Evolutionary conservation across 2,113 vertebrate genomes (phyloP).

Genomic region (Dunckerocampus dactyliophorus): DNA sequence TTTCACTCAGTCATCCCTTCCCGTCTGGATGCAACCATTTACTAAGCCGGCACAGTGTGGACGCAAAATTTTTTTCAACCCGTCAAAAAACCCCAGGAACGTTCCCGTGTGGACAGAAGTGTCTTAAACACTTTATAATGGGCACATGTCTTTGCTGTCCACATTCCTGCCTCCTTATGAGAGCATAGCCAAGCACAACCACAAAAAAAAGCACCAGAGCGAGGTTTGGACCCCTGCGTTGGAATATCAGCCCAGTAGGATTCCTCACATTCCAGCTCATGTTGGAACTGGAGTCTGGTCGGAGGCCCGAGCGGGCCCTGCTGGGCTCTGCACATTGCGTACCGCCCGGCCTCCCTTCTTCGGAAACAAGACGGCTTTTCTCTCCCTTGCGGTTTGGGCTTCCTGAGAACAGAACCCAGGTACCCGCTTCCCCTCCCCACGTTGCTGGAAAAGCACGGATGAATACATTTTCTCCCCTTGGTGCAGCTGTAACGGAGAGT

Average conservation of each 20-base stretch:
- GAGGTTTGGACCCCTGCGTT: constrained; percentile 65
- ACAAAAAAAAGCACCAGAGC: constrained; percentile 53
- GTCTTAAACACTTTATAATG: constrained; percentile 6
- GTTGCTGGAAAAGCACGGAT: constrained; percentile 35
- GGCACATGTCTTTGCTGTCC: constrained; percentile 26
- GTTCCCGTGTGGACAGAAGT: too few species aligned
- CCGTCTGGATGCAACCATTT: too few species aligned
- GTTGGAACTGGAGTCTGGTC: constrained; percentile 67
- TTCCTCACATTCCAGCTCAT: constrained; percentile 72
- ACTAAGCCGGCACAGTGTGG: too few species aligned
- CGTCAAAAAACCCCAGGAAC: too few species aligned
- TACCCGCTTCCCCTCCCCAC: constrained; percentile 44
- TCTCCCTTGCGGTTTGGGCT: constrained; percentile 50
- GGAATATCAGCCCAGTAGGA: constrained; percentile 65
- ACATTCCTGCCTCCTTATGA: constrained; percentile 44
- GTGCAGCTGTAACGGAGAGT: constrained; percentile 56
- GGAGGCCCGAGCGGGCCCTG: constrained; percentile 56
- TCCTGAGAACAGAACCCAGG: constrained; percentile 61
- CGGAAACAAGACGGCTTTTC: constrained; percentile 40
- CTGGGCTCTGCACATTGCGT: constrained; percentile 58
- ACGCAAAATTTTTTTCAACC: too few species aligned
- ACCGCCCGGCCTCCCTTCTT: constrained; percentile 33
- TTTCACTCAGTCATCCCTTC: too few species aligned
- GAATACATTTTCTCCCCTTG: constrained; percentile 28
- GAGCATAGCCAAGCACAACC: constrained; percentile 47